Evolutionary conservation across 2,888 invertebrate genomes (phyloP), one percentile per base, ranked within the genome.

Genomic region (Luffia ferchaultella): DNA sequence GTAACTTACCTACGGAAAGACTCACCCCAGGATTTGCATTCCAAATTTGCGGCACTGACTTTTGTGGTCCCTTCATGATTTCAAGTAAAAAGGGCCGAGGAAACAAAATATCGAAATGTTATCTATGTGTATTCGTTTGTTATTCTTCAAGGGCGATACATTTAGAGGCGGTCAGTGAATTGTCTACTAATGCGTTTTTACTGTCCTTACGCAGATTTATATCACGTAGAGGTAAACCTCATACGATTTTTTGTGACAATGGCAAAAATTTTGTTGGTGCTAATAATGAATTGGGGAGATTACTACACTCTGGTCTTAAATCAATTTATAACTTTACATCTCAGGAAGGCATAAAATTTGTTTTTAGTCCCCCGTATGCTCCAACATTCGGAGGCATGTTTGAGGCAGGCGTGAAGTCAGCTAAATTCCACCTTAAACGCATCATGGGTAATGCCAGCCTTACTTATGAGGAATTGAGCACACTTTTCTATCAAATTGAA

Each of bases 241-340:
- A 18, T 44, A 2, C 18, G 0, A 54, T 59, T 9, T 52, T 17
- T 30, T 59, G 53, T 16, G 58, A 58, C 19, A 58, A 58, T 16
- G 59, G 55, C 7, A 55, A 45, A n/a, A 58, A 57, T 19, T 56
- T 55, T 50, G 55, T 57, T 2, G 56, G 57, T 1, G 59, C 56
- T 12, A 53, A 44, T 18, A 57, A 56, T 52, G 56, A 58, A 20
- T 53, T 59, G 15, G 51, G 54, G 48, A 57, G 48, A 16, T 7
- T 56, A 7, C 41, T 58, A 7, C 44, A 48, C 16, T 45, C 56
- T 18, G 48, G 48, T 43, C 41, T 42, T 40, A 42, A 51, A 3
- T 44, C 47, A 15, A 19, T 55, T 15, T 44, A 9, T 15, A 52
- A 57, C 15, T 57, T 48, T 45, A 16, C 53, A 1, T 45, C 53